Evolutionary conservation across 2,888 invertebrate species (phyloP).

Genomic region (Aquatica leii): DNA sequence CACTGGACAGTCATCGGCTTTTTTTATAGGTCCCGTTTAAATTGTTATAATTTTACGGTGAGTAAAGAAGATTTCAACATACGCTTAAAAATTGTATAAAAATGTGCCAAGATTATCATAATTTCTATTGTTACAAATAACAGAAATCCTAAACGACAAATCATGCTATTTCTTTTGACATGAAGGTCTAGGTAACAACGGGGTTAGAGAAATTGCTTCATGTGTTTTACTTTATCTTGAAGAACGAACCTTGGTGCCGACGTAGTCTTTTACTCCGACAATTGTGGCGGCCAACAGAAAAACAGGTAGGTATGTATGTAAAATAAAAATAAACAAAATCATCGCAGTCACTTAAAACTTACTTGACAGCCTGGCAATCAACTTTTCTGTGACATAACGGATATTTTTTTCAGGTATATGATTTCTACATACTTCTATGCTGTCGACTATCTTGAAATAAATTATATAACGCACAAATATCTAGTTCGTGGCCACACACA

Average conservation of each 20-base stretch:
- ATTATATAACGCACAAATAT: too few relatives aligned
- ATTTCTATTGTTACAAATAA: constrained; percentile 1
- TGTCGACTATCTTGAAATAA: too few relatives aligned
- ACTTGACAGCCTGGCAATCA: too few relatives aligned
- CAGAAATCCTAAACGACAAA: not conserved
- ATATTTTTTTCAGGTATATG: too few relatives aligned
- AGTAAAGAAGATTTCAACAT: not conserved
- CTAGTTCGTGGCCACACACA: too few relatives aligned
- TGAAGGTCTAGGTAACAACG: not conserved
- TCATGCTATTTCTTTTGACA: not conserved
- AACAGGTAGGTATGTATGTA: not conserved
- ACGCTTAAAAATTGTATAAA: not conserved
- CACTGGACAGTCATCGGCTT: constrained; percentile 46
- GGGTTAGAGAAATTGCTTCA: not conserved
- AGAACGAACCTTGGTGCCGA: not conserved
- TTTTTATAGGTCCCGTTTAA: constrained; percentile 31
- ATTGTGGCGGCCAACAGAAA: not conserved
- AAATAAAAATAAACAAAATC: too few relatives aligned
- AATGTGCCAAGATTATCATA: not conserved
- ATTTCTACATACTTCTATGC: too few relatives aligned
- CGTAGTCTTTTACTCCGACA: not conserved
- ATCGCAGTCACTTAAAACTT: too few relatives aligned
- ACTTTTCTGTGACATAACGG: too few relatives aligned
- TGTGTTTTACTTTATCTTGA: not conserved
- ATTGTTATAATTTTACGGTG: constrained; percentile 6